Evolutionary conservation across 2,888 invertebrate species (phyloP), one percentile per base, ranked within the genome.

Genomic region (Sabatieria punctata): DNA sequence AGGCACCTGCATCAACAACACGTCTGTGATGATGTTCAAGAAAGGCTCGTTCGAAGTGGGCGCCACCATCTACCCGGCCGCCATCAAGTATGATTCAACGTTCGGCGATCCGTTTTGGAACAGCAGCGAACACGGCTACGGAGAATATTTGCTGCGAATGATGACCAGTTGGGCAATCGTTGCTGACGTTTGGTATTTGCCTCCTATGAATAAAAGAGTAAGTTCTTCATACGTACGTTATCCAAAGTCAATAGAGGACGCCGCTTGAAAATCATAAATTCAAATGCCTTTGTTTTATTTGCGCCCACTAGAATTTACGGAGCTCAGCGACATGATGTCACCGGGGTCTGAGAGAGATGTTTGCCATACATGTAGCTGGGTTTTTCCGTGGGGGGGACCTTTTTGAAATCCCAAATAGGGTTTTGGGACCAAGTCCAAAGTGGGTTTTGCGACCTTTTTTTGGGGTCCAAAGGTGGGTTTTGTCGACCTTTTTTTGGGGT

Each of bases 41-140:
- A 99, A 99, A 68, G 97, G 97, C 13, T 91, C 91, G 66, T 99
- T 99, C 67, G 97, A 97, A 75, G 39, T 93, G n/a, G 91, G 85
- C 2, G 83, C 86, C 46, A 80, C 84, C 21, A 85, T 97, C 53
- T 95, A 95, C 70, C 97, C 97, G 0, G 97, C 93, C 6, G 95
- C 97, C 22, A 93, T 97, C 60, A 97, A 97, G 44, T 97, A 97
- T 71, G 95, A 99, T 73, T 79, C 89, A 0, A 75, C 85, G 46
- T 95, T 97, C 71, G 95, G 95, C 19, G 97, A 97, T 72, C 88
- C 95, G 1, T 99, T 97, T 72, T 97, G 97, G 97, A 93, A 99
- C 71, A 89, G 89, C 62, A 84, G 82, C 56, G 78, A 82, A 53
- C 85, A 82, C 69, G 82, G 85, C 1, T 86, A 91, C 83, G 53